Evolutionary conservation across 1,140 invertebrate species (phyloP).

Genomic region (Dinoponera quadriceps): DNA sequence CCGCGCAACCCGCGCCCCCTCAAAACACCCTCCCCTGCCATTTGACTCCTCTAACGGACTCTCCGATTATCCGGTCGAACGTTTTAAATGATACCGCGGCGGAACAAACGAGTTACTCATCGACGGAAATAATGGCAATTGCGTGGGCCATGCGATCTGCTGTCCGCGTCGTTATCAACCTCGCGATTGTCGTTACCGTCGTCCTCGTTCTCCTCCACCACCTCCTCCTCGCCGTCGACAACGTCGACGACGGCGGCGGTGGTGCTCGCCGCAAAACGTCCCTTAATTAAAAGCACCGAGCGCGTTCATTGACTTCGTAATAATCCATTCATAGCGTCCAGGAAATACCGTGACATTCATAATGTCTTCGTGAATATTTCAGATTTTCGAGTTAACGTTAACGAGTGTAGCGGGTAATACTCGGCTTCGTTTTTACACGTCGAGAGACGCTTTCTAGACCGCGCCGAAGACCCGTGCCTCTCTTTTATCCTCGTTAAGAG

Average conservation of each 20-base stretch:
- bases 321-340: conserved; percentile 46
- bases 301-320: conserved; percentile 45
- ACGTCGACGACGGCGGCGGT: neutral
- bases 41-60: conserved; percentile 42
- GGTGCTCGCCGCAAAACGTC: conserved; percentile 6
- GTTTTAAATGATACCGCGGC: conserved; percentile 62
- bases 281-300: conserved; percentile 51
- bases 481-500: neutral
- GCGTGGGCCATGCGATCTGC: conserved; percentile 16
- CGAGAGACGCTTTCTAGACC: conserved; percentile 16
- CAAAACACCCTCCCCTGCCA: neutral
- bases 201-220: neutral
- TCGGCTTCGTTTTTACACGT: conserved; percentile 7
- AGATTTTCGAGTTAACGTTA: conserved; percentile 34
- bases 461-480: neutral
- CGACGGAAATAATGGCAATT: conserved; percentile 60
- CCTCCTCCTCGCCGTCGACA: neutral
- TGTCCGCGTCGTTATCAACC: conserved; percentile 21
- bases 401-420: conserved; percentile 22
- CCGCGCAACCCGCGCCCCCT: conserved; percentile 27
- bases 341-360: conserved; percentile 46
- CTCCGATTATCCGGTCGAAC: conserved; percentile 57
- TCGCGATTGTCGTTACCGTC: neutral
- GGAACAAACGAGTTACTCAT: conserved; percentile 67
- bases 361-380: conserved; percentile 47